Evolutionary conservation across 2,797 vertebrate species (phyloP).

Genomic region (Myotis planiceps): DNA sequence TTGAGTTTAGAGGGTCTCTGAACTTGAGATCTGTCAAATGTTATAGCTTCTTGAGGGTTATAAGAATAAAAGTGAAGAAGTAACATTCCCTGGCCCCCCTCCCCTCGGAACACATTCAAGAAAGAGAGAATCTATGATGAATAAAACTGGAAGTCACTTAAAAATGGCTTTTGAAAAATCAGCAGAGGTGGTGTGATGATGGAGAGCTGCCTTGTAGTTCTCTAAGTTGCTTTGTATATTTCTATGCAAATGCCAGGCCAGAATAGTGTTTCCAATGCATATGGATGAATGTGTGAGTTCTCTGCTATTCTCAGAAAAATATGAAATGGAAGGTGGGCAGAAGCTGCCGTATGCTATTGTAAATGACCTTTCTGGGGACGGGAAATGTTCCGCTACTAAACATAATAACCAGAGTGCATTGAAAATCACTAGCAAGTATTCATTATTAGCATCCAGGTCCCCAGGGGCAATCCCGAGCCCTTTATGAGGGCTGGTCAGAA

Average conservation of each 20-base stretch:
- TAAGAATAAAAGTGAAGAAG: background rate
- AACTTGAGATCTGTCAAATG: background rate
- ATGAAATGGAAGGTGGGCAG: slow-evolving; percentile 56
- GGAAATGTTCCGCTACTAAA: slow-evolving; percentile 58
- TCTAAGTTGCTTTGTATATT: slow-evolving; percentile 82
- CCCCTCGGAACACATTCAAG: background rate
- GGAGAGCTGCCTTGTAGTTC: slow-evolving; percentile 58
- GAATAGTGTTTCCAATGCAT: slow-evolving; percentile 77
- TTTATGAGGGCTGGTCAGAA: slow-evolving; percentile 47
- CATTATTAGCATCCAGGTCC: slow-evolving; percentile 39
- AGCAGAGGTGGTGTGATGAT: background rate
- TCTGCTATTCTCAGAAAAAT: slow-evolving; percentile 46
- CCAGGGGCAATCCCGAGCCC: background rate
- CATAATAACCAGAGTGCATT: slow-evolving; percentile 68
- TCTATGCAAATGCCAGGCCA: slow-evolving; percentile 81
- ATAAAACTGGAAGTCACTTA: background rate
- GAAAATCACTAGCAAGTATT: slow-evolving; percentile 58
- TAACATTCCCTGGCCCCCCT: background rate
- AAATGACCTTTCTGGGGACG: slow-evolving; percentile 62
- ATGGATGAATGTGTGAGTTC: slow-evolving; percentile 72
- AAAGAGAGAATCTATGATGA: background rate
- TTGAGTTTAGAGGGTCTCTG: background rate
- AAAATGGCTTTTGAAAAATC: slow-evolving; percentile 44
- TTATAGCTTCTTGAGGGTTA: background rate
- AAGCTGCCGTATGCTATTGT: slow-evolving; percentile 53